Evolutionary conservation across 92 coral and sea anemone genomes (phyloP).

Genomic region (Umimayanthus kanabou): DNA sequence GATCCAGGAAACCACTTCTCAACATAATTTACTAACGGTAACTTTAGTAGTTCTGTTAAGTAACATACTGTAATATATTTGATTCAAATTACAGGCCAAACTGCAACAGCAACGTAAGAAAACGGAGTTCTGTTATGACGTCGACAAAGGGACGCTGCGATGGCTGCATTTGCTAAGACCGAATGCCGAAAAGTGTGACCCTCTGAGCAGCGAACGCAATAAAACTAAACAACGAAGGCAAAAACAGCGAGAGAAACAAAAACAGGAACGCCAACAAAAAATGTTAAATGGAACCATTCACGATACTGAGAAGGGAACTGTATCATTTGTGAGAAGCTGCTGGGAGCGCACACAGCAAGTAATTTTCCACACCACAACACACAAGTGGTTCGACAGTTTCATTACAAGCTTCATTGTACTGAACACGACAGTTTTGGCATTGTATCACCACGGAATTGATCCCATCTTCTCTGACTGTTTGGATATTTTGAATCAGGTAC

Average conservation of each 20-base stretch:
- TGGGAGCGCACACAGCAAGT: not conserved
- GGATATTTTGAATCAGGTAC: slow-evolving; percentile 52
- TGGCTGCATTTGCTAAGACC: slow-evolving; percentile 10
- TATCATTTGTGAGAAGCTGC: not conserved
- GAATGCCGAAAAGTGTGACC: not conserved
- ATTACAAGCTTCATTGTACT: slow-evolving; percentile 46
- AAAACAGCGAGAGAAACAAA: not conserved
- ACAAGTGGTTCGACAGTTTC: slow-evolving; percentile 38
- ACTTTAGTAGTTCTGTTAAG: too few species aligned
- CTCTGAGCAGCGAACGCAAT: not conserved
- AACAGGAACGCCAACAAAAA: slow-evolving; percentile 21
- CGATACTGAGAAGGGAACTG: not conserved
- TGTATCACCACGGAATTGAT: slow-evolving; percentile 50
- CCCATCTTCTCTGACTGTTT: slow-evolving; percentile 24
- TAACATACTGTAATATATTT: not conserved
- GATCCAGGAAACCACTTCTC: not conserved
- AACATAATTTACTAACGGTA: not conserved
- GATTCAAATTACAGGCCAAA: slow-evolving; percentile 12
- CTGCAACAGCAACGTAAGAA: slow-evolving; percentile 22
- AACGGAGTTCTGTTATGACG: not conserved
- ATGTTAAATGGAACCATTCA: not conserved
- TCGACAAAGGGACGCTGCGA: slow-evolving; percentile 26
- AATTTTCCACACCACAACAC: not conserved
- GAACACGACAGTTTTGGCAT: slow-evolving; percentile 51
- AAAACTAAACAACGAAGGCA: slow-evolving; percentile 8